These are phyloP conservation scores for Thera britannica DNA, from an alignment of 2,888 invertebrate genomes.

Conservation along the genomic window DNA sequence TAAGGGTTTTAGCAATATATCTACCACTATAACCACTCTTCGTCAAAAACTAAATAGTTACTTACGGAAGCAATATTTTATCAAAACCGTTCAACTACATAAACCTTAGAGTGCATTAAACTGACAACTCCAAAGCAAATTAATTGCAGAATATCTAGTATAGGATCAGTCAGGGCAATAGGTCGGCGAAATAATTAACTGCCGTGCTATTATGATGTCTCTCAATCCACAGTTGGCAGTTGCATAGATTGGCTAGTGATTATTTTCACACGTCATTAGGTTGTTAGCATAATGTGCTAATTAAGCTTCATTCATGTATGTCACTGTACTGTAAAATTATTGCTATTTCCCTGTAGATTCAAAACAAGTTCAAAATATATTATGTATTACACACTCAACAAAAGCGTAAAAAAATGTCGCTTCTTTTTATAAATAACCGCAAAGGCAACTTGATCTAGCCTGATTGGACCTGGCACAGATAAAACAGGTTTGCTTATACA, in stretches of 20 bases:
- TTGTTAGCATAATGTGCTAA: background rate
- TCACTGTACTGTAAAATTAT: too few relatives aligned
- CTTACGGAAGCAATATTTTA: background rate
- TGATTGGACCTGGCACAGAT: background rate
- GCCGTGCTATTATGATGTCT: constrained; percentile 9
- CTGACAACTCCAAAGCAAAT: constrained; percentile 1
- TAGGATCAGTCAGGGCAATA: constrained; percentile 13
- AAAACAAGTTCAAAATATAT: too few relatives aligned
- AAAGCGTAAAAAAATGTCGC: too few relatives aligned
- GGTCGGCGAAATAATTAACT: constrained; percentile 22
- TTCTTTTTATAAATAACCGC: too few relatives aligned
- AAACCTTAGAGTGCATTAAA: constrained; percentile 8
- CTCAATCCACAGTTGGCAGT: constrained; percentile 6
- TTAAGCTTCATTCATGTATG: too few relatives aligned
- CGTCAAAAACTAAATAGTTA: background rate
- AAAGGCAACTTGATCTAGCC: too few relatives aligned
- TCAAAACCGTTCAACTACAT: background rate
- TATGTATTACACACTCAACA: too few relatives aligned
- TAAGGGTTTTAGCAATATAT: too few relatives aligned
- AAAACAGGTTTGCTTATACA: too few relatives aligned
- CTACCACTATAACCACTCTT: too few relatives aligned
- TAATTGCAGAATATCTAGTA: constrained; percentile 9
- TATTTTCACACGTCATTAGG: background rate
- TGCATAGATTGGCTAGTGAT: constrained; percentile 14
- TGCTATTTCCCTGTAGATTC: too few relatives aligned